phyloP scores from a whole-genome alignment of 1,140 invertebrate species.

The Zophobas morio region DNA sequence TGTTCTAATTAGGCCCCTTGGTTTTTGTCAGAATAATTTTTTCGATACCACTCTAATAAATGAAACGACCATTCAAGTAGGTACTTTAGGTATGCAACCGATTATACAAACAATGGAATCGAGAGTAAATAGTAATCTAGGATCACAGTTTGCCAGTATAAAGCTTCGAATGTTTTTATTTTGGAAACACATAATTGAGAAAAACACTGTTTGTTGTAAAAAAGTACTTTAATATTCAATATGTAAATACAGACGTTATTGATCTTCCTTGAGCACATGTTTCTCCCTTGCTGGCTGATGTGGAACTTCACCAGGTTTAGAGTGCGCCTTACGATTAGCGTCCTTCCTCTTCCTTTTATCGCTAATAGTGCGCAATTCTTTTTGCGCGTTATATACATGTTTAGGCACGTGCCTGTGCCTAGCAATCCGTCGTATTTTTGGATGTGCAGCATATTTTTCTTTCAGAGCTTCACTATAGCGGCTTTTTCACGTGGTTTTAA shows the following conservation, averaged over 20 bases:
- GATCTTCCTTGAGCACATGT: constrained; percentile 82
- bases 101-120: too few species aligned
- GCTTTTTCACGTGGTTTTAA: constrained; percentile 89
- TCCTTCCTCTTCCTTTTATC: constrained; percentile 89
- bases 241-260: constrained; percentile 67
- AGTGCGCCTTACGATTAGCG: constrained; percentile 86
- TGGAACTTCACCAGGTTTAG: constrained; percentile 87
- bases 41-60: too few species aligned
- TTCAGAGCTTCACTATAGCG: constrained; percentile 92
- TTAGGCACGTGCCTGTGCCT: constrained; percentile 97
- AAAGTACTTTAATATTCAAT: constrained; percentile 3
- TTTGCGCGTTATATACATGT: constrained; percentile 87
- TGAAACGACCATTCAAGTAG: too few species aligned
- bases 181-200: not conserved
- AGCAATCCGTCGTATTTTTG: constrained; percentile 92
- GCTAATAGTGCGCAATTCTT: constrained; percentile 82
- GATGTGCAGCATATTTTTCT: constrained; percentile 93
- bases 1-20: too few species aligned
- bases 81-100: too few species aligned
- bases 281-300: constrained; percentile 82
- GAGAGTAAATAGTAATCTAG: too few species aligned
- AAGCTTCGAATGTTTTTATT: too few species aligned
- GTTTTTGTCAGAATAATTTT: too few species aligned
- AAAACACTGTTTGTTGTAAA: not conserved
- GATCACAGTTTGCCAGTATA: too few species aligned